phyloP scores from a whole-genome alignment of 2,888 invertebrate species.

The Nomada lathburiana region DNA sequence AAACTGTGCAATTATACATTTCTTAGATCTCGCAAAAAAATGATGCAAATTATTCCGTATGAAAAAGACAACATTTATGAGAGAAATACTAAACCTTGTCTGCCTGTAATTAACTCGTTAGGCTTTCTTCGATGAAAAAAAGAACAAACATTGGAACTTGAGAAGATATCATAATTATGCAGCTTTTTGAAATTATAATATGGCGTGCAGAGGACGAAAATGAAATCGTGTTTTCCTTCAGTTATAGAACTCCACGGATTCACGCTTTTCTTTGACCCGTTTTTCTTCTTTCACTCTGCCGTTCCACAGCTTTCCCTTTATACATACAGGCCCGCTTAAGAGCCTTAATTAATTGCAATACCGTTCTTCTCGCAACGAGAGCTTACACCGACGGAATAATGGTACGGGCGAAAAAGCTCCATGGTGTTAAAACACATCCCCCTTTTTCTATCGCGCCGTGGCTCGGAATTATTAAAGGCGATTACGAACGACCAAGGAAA shows the following conservation, averaged over 20 bases:
- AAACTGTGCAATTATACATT: too few relatives aligned
- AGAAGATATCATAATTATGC: background rate
- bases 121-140: too few relatives aligned
- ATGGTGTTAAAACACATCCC: conserved; percentile 26
- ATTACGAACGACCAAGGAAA: conserved; percentile 29
- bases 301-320: conserved; percentile 29
- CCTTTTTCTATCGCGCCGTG: background rate
- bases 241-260: background rate
- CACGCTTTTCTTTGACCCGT: conserved; percentile 32
- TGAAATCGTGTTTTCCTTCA: conserved; percentile 2
- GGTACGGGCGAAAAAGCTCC: conserved; percentile 48
- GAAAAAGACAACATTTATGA: background rate
- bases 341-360: conserved; percentile 62
- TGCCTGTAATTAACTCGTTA: background rate
- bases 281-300: conserved; percentile 19
- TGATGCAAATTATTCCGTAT: background rate
- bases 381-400: conserved; percentile 45
- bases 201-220: background rate
- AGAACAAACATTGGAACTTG: background rate
- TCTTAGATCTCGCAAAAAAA: background rate
- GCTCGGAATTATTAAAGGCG: conserved; percentile 25
- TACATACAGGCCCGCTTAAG: conserved; percentile 42
- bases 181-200: background rate
- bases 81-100: too few relatives aligned
- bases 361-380: conserved; percentile 45